phyloP scores from a whole-genome alignment of 2,888 invertebrate species.

The Pogonocherus hispidulus region DNA sequence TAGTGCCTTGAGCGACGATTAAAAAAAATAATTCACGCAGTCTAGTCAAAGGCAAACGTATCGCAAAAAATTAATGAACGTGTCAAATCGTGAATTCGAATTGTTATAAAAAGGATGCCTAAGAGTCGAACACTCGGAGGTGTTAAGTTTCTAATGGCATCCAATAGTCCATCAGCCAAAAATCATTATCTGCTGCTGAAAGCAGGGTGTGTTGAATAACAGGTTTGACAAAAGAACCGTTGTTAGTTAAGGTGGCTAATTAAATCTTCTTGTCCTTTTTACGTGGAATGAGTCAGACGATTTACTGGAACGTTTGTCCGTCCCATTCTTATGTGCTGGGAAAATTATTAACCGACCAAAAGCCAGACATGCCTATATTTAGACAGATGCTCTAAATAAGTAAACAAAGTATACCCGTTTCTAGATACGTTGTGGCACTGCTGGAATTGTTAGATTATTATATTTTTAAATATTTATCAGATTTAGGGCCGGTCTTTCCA shows the following conservation, averaged over 20 bases:
- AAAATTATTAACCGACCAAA: neutral
- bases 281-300: neutral
- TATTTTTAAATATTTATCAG: too few species aligned
- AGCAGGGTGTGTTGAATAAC: conserved; percentile 13
- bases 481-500: too few species aligned
- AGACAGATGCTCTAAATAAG: too few species aligned
- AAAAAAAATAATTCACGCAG: neutral
- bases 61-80: conserved; percentile 29
- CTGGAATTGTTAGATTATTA: too few species aligned
- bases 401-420: too few species aligned
- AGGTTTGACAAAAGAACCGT: conserved; percentile 20
- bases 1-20: neutral
- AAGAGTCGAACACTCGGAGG: neutral
- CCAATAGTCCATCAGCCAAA: conserved; percentile 7
- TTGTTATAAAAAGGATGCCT: conserved; percentile 10
- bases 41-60: neutral
- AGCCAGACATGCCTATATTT: neutral
- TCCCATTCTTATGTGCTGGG: conserved; percentile 1
- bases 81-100: conserved; percentile 20
- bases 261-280: conserved; percentile 10
- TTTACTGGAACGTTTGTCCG: conserved; percentile 1
- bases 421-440: too few species aligned
- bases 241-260: conserved; percentile 10
- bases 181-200: conserved; percentile 16
- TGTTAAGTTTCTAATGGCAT: neutral